These are phyloP conservation scores for Pachyrhynchus sulphureomaculatus DNA, from an alignment of 1,140 invertebrate species.

Conservation along the genomic window DNA sequence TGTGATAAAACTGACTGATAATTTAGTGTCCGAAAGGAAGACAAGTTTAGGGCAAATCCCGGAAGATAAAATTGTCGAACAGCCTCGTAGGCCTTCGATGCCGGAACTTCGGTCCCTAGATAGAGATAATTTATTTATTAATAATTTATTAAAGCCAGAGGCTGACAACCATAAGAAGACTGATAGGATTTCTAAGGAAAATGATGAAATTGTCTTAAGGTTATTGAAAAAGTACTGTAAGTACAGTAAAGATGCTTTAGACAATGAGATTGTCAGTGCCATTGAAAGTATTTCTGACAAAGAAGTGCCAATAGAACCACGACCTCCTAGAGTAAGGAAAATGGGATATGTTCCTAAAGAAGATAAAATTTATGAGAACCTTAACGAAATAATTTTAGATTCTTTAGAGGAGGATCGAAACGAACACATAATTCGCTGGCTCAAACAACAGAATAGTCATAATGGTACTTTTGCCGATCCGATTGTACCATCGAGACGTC, in stretches of 20 bases:
- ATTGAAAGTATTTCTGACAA: slow-evolving; percentile 43
- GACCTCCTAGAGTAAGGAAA: slow-evolving; percentile 41
- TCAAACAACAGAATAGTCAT: slow-evolving; percentile 47
- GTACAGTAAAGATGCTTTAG: slow-evolving; percentile 47
- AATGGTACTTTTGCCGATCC: slow-evolving; percentile 19
- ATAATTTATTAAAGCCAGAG: slow-evolving; percentile 45
- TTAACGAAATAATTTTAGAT: slow-evolving; percentile 35
- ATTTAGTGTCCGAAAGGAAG: slow-evolving; percentile 35
- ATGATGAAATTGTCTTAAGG: slow-evolving; percentile 48
- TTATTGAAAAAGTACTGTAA: slow-evolving; percentile 50
- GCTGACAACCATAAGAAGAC: slow-evolving; percentile 43
- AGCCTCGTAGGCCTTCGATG: slow-evolving; percentile 42
- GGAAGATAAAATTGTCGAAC: slow-evolving; percentile 41
- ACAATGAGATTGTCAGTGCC: slow-evolving; percentile 47
- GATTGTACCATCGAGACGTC: slow-evolving; percentile 30
- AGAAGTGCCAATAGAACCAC: slow-evolving; percentile 8
- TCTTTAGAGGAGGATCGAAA: slow-evolving; percentile 44
- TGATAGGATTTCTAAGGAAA: slow-evolving; percentile 42
- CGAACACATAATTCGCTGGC: slow-evolving; percentile 49
- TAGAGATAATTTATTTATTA: slow-evolving; percentile 47
- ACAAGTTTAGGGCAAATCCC: slow-evolving; percentile 43
- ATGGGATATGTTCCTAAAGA: slow-evolving; percentile 46
- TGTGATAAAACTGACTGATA: slow-evolving; percentile 41
- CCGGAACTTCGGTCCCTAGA: slow-evolving; percentile 41
- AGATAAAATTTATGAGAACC: slow-evolving; percentile 48